Conservation (phyloP, 2,797 vertebrate genomes). For the Benthosema pterotum region DNA sequence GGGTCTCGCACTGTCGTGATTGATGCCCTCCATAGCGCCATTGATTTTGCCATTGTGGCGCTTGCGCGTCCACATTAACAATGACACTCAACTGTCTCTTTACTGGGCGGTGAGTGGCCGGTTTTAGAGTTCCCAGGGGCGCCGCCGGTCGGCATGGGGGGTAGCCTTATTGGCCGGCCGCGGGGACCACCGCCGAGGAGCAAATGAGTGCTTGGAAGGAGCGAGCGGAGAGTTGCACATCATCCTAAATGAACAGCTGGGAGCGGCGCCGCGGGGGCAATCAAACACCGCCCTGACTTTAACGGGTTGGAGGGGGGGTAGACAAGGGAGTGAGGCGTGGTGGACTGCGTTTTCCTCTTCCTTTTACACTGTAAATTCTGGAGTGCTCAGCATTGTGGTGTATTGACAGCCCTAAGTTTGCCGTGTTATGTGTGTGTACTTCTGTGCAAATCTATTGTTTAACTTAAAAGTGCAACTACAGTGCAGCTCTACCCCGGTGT, state of each 20-base stretch:
- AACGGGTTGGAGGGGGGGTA: constrained; percentile 49
- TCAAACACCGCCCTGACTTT: constrained; percentile 73
- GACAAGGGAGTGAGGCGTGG: constrained; percentile 16
- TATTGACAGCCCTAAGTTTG: too few relatives aligned
- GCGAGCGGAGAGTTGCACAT: constrained; percentile 78
- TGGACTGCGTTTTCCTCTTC: constrained; percentile 25
- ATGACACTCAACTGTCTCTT: constrained; percentile 83
- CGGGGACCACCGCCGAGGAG: constrained; percentile 62
- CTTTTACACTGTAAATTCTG: not conserved
- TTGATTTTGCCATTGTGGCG: constrained; percentile 86
- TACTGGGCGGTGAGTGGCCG: constrained; percentile 72
- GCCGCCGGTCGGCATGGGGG: constrained; percentile 64
- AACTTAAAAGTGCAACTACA: too few relatives aligned
- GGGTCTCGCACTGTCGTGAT: constrained; percentile 77
- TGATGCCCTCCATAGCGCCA: constrained; percentile 83
- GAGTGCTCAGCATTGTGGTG: too few relatives aligned
- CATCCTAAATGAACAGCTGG: constrained; percentile 82
- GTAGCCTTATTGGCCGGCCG: constrained; percentile 66
- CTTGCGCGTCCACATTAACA: constrained; percentile 85
- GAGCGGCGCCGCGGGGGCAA: constrained; percentile 73
- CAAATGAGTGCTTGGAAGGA: constrained; percentile 67
- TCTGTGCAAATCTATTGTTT: too few relatives aligned
- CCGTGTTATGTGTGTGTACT: too few relatives aligned
- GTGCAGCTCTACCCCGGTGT: too few relatives aligned
- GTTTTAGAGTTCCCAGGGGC: constrained; percentile 76